A percentile compares a stretch with the other conserved stretches of the same genome.
These are phyloP conservation scores for Tribolium castaneum DNA, from an alignment of 1,140 invertebrate genomes.

Conservation along the genomic window DNA sequence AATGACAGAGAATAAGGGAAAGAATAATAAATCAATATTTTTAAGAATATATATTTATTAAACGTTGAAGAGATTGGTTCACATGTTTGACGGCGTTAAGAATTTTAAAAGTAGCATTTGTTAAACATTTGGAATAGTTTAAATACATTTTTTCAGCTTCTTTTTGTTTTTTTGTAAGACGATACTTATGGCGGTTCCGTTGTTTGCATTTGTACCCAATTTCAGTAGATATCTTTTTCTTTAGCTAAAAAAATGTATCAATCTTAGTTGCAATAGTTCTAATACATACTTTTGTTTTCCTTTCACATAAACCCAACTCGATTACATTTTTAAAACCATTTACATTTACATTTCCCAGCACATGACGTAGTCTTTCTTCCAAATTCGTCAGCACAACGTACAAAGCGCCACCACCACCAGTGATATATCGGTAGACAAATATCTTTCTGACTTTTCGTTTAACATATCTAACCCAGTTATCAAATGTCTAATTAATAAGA, in stretches of 20 bases:
- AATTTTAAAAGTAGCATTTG: background rate
- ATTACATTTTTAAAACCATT: background rate
- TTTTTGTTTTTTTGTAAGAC: no score
- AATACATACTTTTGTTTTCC: background rate
- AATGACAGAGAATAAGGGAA: background rate
- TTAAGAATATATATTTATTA: background rate
- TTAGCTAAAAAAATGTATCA: no score
- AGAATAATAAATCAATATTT: background rate
- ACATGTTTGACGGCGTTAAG: background rate
- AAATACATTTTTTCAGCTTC: background rate
- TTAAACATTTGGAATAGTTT: background rate
- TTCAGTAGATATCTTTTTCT: no score
- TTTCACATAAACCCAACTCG: background rate
- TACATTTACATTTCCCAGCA: background rate
- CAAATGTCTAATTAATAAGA: background rate
- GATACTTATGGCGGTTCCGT: background rate
- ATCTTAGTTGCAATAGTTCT: background rate
- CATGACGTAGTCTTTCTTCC: background rate
- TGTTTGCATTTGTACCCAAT: background rate
- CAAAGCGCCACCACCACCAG: background rate
- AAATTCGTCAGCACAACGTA: background rate
- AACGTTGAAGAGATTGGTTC: background rate
- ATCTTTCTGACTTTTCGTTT: background rate
- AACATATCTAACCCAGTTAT: background rate
- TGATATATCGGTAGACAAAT: background rate